Evolutionary conservation across 2,797 vertebrate species (phyloP).

Genomic region (Ara ararauna): DNA sequence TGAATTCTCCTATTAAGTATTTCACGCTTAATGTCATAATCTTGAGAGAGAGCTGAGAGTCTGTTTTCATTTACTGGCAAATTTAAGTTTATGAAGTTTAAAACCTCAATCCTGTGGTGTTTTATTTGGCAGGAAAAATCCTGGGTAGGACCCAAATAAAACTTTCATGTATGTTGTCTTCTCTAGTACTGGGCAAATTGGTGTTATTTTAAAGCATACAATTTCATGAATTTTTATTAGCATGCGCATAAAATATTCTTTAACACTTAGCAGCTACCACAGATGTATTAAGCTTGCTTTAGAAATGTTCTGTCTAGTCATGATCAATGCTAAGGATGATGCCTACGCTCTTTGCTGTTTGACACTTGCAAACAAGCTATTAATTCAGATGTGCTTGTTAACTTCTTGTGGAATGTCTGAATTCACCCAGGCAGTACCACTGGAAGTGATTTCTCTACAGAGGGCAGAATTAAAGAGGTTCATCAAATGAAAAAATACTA

Average conservation of each 20-base stretch:
- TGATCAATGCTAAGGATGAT: neutral
- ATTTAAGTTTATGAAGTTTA: neutral
- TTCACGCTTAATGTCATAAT: neutral
- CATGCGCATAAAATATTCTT: conserved; percentile 17
- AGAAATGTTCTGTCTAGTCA: neutral
- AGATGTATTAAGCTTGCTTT: neutral
- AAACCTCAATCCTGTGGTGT: neutral
- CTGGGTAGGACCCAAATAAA: neutral
- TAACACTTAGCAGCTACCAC: conserved; percentile 13
- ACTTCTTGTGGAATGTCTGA: neutral
- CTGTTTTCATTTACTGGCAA: neutral
- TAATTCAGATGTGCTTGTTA: conserved; percentile 28
- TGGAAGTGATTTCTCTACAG: neutral
- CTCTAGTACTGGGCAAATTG: neutral
- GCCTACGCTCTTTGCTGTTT: neutral
- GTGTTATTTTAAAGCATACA: neutral
- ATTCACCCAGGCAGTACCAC: neutral
- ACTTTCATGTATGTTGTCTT: neutral
- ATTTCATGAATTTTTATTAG: conserved; percentile 36
- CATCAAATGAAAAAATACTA: neutral
- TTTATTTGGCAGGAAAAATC: neutral
- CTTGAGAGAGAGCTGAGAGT: neutral
- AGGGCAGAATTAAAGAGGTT: neutral
- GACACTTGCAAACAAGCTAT: conserved; percentile 29
- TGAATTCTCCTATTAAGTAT: neutral